These are phyloP conservation scores for Exephanes ischioxanthus DNA, from an alignment of 2,888 invertebrate species.

Conservation along the genomic window DNA sequence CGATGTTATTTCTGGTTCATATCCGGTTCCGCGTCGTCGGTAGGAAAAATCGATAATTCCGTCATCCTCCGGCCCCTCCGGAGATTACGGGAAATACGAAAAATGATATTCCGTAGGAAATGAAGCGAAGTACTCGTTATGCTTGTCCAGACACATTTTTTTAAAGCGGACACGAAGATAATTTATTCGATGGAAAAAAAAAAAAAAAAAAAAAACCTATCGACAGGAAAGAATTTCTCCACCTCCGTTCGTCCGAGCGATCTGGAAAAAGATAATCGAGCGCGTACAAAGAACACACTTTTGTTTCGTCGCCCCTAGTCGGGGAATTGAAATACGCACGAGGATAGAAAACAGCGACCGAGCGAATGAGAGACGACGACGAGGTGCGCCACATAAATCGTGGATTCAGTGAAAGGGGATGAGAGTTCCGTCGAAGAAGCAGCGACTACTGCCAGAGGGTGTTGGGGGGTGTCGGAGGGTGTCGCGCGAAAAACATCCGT, in stretches of 20 bases:
- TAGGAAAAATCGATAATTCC: not conserved
- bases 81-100: constrained; percentile 9
- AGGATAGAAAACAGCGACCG: not conserved
- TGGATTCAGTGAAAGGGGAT: constrained; percentile 21
- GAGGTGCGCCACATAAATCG: constrained; percentile 46
- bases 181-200: not conserved
- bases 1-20: constrained; percentile 4
- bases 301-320: constrained; percentile 8
- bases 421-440: constrained; percentile 12
- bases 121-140: not conserved
- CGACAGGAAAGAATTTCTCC: not conserved
- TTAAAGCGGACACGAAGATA: not conserved
- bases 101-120: not conserved
- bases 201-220: not conserved
- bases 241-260: constrained; percentile 4
- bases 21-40: not conserved
- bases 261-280: not conserved
- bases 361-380: constrained; percentile 28
- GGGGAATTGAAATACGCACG: constrained; percentile 20
- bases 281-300: constrained; percentile 4
- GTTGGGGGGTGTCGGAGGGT: not conserved
- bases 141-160: not conserved
- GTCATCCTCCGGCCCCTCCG: not conserved
- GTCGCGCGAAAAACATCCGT: constrained; percentile 6
- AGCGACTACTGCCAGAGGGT: not conserved